Base-by-base conservation (phyloP, 2,888 invertebrate genomes). In the Scelioninae gen. 1 region DNA sequence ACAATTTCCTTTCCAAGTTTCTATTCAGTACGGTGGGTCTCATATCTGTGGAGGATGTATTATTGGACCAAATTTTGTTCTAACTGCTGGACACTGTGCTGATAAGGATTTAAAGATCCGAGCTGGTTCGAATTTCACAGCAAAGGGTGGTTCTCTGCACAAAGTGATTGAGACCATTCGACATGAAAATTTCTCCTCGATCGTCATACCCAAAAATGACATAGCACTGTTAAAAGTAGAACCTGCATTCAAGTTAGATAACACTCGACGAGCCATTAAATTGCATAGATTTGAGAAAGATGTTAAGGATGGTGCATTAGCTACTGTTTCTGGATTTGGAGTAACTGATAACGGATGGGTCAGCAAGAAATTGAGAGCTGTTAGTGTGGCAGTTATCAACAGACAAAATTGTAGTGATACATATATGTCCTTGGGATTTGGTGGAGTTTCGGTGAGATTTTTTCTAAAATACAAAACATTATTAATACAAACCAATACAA, bases 311-410 rank as follows among this genome's bases (percentile, higher is more conserved):
- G 82, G 77, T 1, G 65, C 47, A n/a, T 1, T 74, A 11, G 74
- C 65, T 11, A 69, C 77, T 0, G 60, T 83, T 11, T 80, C 85
- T 45, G 85, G 85, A 0, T 83, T 51, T 16, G 85, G 85, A 8
- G 63, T 69, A 0, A 49, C 62, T 1, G 82, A 83, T 29, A 53
- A 16, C 69, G 85, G 83, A 0, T 47, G 0, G 13, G 0, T 56
- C 5, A 79, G 77, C 8, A 15, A 9, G 0, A 45, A 45, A 6
- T 55, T 83, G 15, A 29, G 63, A 11, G 93, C 91, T 76, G 94
- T 94, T 0, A 87, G 93, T 43, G 93, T 95, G 0, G 94, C 94
- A 0, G 93, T 93, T 87, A 93, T 95, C 9, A 94, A 92, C 82
- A 92, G 93, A 3, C 86, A 91, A 2, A 63, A 88, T 0, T 95